Percentiles rank a stretch among this genome's conserved stretches.
These are phyloP conservation scores for Furnarius figulus DNA, from an alignment of 2,113 vertebrate species.

Conservation along the genomic window DNA sequence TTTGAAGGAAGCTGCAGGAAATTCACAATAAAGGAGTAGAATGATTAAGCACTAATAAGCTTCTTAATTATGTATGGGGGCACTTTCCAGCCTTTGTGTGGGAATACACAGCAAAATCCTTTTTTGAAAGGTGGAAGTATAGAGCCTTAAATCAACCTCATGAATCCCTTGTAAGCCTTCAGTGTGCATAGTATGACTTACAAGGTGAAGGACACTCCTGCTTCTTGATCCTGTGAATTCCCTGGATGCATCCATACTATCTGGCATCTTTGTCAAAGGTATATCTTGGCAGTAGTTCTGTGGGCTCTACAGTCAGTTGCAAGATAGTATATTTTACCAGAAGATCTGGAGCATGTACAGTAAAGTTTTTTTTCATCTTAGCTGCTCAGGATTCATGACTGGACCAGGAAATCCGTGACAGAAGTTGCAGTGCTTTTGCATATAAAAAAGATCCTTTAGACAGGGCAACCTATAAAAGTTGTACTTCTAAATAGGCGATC, in stretches of 20 bases:
- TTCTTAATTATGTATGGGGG: background rate
- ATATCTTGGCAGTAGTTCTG: background rate
- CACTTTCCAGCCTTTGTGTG: background rate
- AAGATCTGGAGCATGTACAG: background rate
- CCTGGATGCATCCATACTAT: background rate
- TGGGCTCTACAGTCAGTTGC: background rate
- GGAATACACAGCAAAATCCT: background rate
- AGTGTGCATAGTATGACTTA: background rate
- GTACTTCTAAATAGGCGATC: background rate
- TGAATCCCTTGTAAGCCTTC: background rate
- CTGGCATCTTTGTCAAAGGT: background rate
- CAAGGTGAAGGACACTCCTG: fast-evolving
- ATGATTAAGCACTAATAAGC: background rate
- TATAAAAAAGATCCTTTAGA: background rate
- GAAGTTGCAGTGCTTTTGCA: background rate
- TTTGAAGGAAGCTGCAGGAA: background rate
- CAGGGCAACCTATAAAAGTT: background rate
- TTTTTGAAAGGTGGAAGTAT: background rate
- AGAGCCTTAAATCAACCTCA: background rate
- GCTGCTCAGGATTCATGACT: background rate
- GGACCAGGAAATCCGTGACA: fast-evolving
- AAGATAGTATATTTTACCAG: background rate
- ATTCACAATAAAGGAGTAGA: background rate
- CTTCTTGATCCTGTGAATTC: background rate
- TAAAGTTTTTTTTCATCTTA: background rate